Base-by-base conservation (phyloP, 2,888 invertebrate genomes). In the Deilephila porcellus region DNA sequence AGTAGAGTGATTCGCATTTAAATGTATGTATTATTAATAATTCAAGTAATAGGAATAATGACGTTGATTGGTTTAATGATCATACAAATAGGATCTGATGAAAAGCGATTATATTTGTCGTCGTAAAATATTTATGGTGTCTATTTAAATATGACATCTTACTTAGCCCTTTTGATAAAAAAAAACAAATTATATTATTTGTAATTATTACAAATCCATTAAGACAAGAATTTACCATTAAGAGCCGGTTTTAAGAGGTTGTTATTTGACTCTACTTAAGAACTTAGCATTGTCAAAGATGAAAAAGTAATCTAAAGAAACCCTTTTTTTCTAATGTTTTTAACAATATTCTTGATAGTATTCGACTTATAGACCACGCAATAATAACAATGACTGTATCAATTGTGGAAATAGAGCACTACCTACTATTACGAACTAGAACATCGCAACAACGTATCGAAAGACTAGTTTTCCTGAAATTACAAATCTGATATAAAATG, bases 401-500 rank as follows among this genome's bases (percentile, higher is more conserved):
- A 67, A 4, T 67, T 67, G 25, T 67, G 25, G 25, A 67, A 67
- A 45, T 67, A 52, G 64, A 25, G 11, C 45, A 67, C 67, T 25
- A 67, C 20, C 17, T 17, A 67, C 45, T 63, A n/a, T 64, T 8
- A 19, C 45, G 63, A 37, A 45, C 20, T 64, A 11, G 45, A 45
- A 3, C 4, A 20, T 45, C 8, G 20, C 37, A 4, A 0, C 37
- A 20, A 64, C 3, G 20, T 32, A 29, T 34, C 32, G 32, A 32
- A 34, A n/a, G 0, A 60, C 29, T 29, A 14, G 5, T 60, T 60
- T 60, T 60, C 29, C 60, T n/a, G 45, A 45, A 45, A 45, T n/a
- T 6, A 19, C 56, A 71, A 60, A 37, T 19, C 19, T 71, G 4
- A 59, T 71, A 45, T 14, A 29, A 53, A 71, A 19, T 60, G 1